phyloP scores from a whole-genome alignment of 1,140 invertebrate species.

The Drosophila bipectinata region DNA sequence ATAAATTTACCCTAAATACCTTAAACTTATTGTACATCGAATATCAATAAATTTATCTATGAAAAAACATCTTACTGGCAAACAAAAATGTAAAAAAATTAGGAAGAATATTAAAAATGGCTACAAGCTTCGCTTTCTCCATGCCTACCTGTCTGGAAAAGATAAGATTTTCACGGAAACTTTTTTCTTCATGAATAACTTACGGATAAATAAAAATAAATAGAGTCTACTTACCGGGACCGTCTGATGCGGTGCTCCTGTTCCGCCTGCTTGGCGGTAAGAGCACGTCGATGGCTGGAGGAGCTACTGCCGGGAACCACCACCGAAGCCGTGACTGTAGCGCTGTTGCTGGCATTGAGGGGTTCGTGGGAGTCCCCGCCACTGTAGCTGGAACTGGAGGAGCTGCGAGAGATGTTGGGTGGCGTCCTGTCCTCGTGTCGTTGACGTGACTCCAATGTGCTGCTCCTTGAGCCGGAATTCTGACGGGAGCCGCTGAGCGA shows the following conservation, averaged over 20 bases:
- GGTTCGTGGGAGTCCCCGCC: slow-evolving; percentile 64
- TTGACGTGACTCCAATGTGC: slow-evolving; percentile 74
- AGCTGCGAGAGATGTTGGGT: slow-evolving; percentile 77
- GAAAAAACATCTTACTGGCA: too few relatives aligned
- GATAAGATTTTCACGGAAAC: neutral
- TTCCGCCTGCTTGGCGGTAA: slow-evolving; percentile 60
- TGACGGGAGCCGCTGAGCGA: slow-evolving; percentile 74
- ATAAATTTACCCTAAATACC: too few relatives aligned
- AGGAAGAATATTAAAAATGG: neutral
- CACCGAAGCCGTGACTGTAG: slow-evolving; percentile 6
- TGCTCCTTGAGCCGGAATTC: slow-evolving; percentile 75
- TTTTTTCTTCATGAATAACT: neutral
- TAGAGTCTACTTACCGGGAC: slow-evolving; percentile 62
- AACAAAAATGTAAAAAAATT: neutral
- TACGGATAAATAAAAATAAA: neutral
- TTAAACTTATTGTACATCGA: too few relatives aligned
- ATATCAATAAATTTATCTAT: too few relatives aligned
- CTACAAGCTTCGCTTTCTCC: too few relatives aligned
- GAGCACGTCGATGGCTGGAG: slow-evolving; percentile 51
- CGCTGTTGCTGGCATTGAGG: slow-evolving; percentile 43
- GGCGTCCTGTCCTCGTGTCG: slow-evolving; percentile 66
- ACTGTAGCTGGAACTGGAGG: slow-evolving; percentile 83
- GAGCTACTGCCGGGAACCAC: neutral
- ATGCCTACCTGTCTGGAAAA: too few relatives aligned
- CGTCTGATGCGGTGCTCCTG: slow-evolving; percentile 80